Conservation (phyloP, 2,797 vertebrate genomes). For the Schizothorax lantsangensis region DNA sequence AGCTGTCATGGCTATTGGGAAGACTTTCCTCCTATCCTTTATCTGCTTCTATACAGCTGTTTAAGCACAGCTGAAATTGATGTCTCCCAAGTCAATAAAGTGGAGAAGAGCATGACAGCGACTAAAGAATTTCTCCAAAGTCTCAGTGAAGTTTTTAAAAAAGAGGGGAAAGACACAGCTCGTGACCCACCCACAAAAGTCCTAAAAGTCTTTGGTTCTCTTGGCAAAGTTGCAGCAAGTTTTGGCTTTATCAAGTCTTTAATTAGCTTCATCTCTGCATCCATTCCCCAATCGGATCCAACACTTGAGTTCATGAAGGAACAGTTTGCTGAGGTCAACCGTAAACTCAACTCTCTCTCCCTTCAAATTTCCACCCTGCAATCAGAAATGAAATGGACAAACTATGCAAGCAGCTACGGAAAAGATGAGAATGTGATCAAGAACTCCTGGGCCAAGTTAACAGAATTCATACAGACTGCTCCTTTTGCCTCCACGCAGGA, state of each 20-base stretch:
- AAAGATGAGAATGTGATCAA: slow-evolving; percentile 38
- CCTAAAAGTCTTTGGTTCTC: neutral
- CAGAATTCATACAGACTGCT: neutral
- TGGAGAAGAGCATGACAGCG: neutral
- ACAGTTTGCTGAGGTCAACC: slow-evolving; percentile 4
- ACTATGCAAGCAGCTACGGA: slow-evolving; percentile 25
- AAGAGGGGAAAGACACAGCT: neutral
- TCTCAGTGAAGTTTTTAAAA: neutral
- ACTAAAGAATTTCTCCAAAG: neutral
- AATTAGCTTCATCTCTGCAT: neutral
- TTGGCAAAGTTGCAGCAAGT: slow-evolving; percentile 6
- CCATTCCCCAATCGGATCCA: neutral
- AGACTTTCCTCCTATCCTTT: neutral
- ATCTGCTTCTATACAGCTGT: neutral
- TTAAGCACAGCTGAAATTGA: neutral
- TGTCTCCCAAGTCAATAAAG: neutral
- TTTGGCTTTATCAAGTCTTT: neutral
- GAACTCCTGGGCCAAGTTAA: slow-evolving; percentile 41
- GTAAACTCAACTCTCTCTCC: neutral
- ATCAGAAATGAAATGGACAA: slow-evolving; percentile 18
- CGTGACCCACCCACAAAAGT: neutral
- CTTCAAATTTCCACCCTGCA: neutral
- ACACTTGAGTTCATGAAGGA: neutral
- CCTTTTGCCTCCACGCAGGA: neutral
- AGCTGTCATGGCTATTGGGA: neutral